Evolutionary conservation across 2,113 vertebrate species (phyloP).

Genomic region (Dromiciops gliroides): DNA sequence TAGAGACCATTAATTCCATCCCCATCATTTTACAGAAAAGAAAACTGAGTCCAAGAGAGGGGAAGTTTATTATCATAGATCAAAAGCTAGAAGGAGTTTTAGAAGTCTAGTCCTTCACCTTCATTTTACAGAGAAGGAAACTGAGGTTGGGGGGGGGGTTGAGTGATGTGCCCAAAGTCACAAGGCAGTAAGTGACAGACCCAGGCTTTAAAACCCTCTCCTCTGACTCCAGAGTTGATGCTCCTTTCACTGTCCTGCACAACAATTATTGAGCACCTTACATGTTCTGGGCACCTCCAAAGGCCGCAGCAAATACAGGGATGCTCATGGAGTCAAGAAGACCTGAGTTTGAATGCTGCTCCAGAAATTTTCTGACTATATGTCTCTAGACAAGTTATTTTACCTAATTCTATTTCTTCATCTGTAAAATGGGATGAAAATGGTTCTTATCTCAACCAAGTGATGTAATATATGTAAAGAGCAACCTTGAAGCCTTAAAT

Average conservation of each 20-base stretch:
- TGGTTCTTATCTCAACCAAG: background rate
- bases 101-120: background rate
- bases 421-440: background rate
- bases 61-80: background rate
- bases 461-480: background rate
- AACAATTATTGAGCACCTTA: background rate
- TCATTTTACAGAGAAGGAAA: background rate
- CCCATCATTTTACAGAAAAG: background rate
- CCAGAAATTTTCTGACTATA: too few species aligned
- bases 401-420: background rate
- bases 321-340: background rate
- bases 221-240: background rate
- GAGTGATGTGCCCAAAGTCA: background rate
- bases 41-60: background rate
- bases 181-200: background rate
- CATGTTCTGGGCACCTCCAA: background rate
- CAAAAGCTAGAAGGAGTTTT: background rate
- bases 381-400: background rate
- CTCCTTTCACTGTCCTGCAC: background rate
- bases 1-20: background rate
- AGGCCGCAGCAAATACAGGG: background rate
- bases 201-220: background rate
- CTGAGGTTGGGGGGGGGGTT: background rate
- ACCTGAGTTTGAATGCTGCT: background rate
- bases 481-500: background rate